Percentiles rank a stretch among this genome's conserved stretches.
Conservation (phyloP, 2,113 vertebrate genomes). For the Gambusia holbrooki region DNA sequence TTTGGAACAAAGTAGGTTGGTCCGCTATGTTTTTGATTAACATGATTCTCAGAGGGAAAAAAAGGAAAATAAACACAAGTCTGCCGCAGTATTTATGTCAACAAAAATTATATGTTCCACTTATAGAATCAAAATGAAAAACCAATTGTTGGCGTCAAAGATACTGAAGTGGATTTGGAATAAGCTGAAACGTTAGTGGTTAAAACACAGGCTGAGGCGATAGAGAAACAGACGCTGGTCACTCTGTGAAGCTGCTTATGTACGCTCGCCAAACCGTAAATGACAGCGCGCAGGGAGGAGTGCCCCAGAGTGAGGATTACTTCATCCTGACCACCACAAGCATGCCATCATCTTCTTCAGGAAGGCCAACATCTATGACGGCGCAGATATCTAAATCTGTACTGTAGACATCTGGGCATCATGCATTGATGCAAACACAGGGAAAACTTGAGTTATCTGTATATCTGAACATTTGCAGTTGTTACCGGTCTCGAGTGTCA, state of each 20-base stretch:
- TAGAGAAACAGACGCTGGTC: constrained; percentile 37
- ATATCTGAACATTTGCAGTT: neutral
- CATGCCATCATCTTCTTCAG: constrained; percentile 43
- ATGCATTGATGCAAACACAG: neutral
- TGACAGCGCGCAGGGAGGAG: constrained; percentile 48
- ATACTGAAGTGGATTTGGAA: neutral
- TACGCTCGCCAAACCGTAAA: constrained; percentile 39
- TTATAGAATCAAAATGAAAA: constrained; percentile 47
- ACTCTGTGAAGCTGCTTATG: constrained; percentile 30
- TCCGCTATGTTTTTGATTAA: constrained; percentile 47
- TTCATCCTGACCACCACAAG: constrained; percentile 47
- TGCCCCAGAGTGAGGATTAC: constrained; percentile 40
- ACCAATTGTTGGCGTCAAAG: constrained; percentile 50
- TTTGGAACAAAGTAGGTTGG: too few species aligned
- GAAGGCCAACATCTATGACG: constrained; percentile 35
- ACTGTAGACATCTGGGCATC: constrained; percentile 4
- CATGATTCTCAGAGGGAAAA: constrained; percentile 7
- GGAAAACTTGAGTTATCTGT: neutral
- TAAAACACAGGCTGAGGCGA: neutral
- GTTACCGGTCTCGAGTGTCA: too few species aligned
- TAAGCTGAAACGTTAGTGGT: constrained; percentile 13
- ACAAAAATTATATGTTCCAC: constrained; percentile 20
- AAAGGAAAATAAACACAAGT: neutral
- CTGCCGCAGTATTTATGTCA: neutral
- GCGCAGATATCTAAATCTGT: constrained; percentile 14